Evolutionary conservation across 2,797 vertebrate species (phyloP).

Genomic region (Coreius guichenoti): DNA sequence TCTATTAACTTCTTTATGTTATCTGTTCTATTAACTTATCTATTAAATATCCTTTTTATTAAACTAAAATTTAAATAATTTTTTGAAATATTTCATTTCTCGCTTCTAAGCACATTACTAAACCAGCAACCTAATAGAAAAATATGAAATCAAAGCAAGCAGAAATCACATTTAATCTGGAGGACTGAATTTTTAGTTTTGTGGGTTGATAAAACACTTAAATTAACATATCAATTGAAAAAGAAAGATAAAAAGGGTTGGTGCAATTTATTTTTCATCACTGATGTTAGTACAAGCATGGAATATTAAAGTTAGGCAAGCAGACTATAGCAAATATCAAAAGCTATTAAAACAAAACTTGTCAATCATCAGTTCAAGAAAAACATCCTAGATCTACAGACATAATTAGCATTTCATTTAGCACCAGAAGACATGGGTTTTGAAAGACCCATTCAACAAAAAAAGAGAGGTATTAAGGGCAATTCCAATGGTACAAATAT

Average conservation of each 20-base stretch:
- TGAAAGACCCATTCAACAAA: constrained; percentile 22
- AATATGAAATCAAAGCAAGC: not conserved
- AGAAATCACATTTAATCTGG: not conserved
- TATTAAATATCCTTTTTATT: not conserved
- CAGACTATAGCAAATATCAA: constrained; percentile 10
- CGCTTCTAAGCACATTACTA: not conserved
- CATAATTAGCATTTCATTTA: constrained; percentile 2
- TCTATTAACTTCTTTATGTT: not conserved
- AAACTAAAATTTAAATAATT: not conserved
- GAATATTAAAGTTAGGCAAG: constrained; percentile 12
- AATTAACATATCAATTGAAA: not conserved
- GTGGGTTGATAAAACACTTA: not conserved
- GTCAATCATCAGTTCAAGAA: not conserved
- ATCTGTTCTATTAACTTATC: not conserved
- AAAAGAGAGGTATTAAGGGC: constrained; percentile 28
- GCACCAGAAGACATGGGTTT: constrained; percentile 51
- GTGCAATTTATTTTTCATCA: constrained; percentile 16
- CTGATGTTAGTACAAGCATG: constrained; percentile 33
- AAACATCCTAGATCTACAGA: constrained; percentile 20
- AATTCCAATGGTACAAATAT: constrained; percentile 40
- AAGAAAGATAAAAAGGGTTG: not conserved
- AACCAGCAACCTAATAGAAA: not conserved
- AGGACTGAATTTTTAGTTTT: not conserved
- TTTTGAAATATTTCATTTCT: not conserved
- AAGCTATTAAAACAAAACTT: constrained; percentile 16